Base-by-base conservation (phyloP, 1,140 invertebrate genomes). In the Zaprionus gabonicus region DNA sequence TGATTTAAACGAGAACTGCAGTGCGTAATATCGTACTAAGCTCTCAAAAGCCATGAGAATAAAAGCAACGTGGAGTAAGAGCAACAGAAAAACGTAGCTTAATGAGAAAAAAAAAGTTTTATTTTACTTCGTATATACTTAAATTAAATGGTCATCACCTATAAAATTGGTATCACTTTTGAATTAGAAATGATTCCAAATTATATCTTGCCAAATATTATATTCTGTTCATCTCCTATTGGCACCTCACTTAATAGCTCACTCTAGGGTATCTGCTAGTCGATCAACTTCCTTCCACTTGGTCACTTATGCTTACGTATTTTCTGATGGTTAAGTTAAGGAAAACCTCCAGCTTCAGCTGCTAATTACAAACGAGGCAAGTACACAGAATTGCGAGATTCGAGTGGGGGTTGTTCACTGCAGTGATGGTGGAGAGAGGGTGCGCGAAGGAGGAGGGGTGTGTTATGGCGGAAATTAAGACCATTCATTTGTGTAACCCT, bases 401-500 rank as follows among this genome's bases (percentile, higher is more conserved):
- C 17, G 12, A 51, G 53, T 15, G 27, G 53, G 53, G 27, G 27
- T 56, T n/a, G 53, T 4, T 27, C 23, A 7, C n/a, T 9, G 13
- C 5, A 17, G 12, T 7, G 7, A 13, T 9, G 53, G 25, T 53
- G 1, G 53, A 4, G 13, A 2, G 2, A 4, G 25, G 28, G 13
- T 63, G 44, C 0, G 13, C 7, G 59, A 7, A 9, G 4, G 5
- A 9, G 15, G 4, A 34, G n/a, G 27, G 25, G 4, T 31, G 15
- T 25, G 64, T 15, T 25, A 41, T 15, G 31, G 10, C 49, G n/a
- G 31, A 44, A 65, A 65, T 56, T 57, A 38, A 36, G 27, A 46
- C 41, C 51, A 62, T 53, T 57, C 51, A 81, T 65, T 58, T 68
- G 55, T 67, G 58, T 53, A 69, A 59, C 82, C 76, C 67, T 64